Base-by-base conservation (phyloP, 2,797 vertebrate genomes). In the Lerista edwardsae region DNA sequence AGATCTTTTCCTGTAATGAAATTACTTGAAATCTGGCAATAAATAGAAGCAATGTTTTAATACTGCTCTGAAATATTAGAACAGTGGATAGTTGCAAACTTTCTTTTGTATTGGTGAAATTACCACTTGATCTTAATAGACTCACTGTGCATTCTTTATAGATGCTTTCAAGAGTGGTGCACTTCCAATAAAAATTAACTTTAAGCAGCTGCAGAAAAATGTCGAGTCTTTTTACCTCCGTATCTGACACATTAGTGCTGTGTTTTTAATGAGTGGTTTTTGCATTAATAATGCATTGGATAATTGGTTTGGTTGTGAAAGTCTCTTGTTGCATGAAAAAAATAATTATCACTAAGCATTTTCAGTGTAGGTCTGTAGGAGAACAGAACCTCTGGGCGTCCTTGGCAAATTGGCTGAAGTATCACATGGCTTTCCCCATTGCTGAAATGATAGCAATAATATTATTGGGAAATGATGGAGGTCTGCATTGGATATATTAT, bases 181-280 rank as follows among this genome's bases (percentile, higher is more conserved):
- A 19, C 41, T 73, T 67, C 41, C 1, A 86, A 59, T n/a, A 90
- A 71, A 47, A 71, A 67, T 57, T 59, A 87, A 31, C 0, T 67
- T 25, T 1, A 2, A 23, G 25, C 36, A 75, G 31, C 65, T 75
- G 31, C 29, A 80, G 6, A 86, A 86, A 82, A 87, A 21, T 10
- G 29, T 83, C 34, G 74, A 82, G 34, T 84, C 88, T 75, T 88
- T 82, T 27, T 0, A 36, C 34, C 8, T 74, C 91, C 57, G 3
- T 86, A 47, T 89, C 89, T 80, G 85, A 0, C 80, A 41, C 82
- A 47, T 75, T 83, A 89, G 80, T 73, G 1, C 17, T 59, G 34
- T 67, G 59, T 84, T 92, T 87, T 87, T 59, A 80, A 84, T 74
- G 83, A 82, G 11, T 75, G 2, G 57, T 90, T 89, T 89, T 92